These are phyloP conservation scores for Nycticryphes semicollaris DNA, from an alignment of 2,113 vertebrate genomes.

Conservation along the genomic window DNA sequence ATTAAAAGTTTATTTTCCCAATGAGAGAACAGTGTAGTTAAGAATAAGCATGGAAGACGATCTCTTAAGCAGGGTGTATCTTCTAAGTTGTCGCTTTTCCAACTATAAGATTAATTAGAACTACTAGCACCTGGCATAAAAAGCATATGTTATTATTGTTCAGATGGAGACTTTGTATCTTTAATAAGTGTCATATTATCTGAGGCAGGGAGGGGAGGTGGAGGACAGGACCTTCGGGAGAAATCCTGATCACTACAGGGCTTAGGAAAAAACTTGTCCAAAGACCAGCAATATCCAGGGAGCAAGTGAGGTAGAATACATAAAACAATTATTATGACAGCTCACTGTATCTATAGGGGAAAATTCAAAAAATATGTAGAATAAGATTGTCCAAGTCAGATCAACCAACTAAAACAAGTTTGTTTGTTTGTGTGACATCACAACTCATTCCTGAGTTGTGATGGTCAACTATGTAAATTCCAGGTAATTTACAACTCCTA, in stretches of 20 bases:
- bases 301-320: not conserved
- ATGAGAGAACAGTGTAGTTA: not conserved
- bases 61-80: not conserved
- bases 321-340: not conserved
- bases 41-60: not conserved
- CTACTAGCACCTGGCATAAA: not conserved
- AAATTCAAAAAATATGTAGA: not conserved
- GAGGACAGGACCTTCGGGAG: not conserved
- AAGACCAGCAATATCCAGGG: not conserved
- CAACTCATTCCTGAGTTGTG: not conserved
- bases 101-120: not conserved
- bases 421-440: not conserved
- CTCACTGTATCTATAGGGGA: not conserved
- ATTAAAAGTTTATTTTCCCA: slow-evolving; percentile 13
- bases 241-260: not conserved
- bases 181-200: not conserved
- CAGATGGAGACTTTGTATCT: not conserved
- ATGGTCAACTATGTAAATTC: not conserved
- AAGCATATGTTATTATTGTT: not conserved
- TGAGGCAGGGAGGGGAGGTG: not conserved
- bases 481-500: not conserved
- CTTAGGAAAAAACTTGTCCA: not conserved
- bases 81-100: not conserved
- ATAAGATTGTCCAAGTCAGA: not conserved
- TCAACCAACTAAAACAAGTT: not conserved